Base-by-base conservation (phyloP, 2,797 vertebrate genomes). In the Ambastaia sidthimunki region DNA sequence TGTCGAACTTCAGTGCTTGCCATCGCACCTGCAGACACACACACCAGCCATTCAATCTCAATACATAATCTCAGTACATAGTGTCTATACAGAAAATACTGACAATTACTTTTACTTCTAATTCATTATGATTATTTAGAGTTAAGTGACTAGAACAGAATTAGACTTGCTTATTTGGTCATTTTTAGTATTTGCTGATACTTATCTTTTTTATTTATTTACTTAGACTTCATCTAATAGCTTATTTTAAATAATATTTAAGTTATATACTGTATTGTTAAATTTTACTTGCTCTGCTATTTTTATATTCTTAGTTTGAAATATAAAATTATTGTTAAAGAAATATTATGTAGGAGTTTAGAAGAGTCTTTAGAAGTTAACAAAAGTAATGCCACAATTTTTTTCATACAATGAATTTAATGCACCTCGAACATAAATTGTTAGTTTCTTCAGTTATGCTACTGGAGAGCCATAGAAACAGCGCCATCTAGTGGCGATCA, bases 1-100 rank as follows among this genome's bases (percentile, higher is more conserved):
- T 96, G 95, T 85, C 95, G 96, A 68, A 96, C 95, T 88, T 96
- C 95, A 75, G 95, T 95, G 86, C 95, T 96, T 70, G 95, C 95
- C 82, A 94, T 94, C 55, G 95, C 95, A 87, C 95, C 95, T 96
- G 89, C 18, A 15, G 11, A 3, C 44, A 60, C 82, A 81, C 55
- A 78, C 19, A 76, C 28, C 37, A 47, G 13, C 34, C 34, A 7
- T 7, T 37, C 34, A 7, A 1, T 37, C 34, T 37, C 34, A n/a
- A 66, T 28, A 31, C 59, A 67, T 15, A 21, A 48, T 15, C 34
- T 72, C 25, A 59, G 41, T 34, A n/a, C 16, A 23, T 41, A 9
- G 2, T 10, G 9, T 44, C 41, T 11, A 11, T 28, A 28, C 28
- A 44, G 7, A 7, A 37, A 37, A 37, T 37, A 7, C 34, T 37